Conservation (phyloP, 1,140 invertebrate genomes). For the Lepidotrigona ventralis region DNA sequence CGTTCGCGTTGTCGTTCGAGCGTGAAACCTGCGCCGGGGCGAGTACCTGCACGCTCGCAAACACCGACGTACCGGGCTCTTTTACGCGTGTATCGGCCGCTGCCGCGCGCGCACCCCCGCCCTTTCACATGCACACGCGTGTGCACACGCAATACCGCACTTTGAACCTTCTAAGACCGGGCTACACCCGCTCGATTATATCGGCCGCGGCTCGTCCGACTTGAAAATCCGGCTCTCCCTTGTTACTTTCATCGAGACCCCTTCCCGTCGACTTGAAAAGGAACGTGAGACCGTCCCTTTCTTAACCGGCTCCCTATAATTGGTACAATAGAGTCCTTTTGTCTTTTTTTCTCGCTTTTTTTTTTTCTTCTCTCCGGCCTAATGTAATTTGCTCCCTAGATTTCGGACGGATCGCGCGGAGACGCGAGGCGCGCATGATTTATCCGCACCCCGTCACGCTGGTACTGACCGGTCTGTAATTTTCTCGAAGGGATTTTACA, state of each 20-base stretch:
- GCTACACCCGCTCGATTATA: slow-evolving; percentile 36
- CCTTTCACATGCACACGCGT: not conserved
- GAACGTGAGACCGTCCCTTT: slow-evolving; percentile 30
- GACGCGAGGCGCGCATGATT: too few relatives aligned
- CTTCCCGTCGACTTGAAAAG: not conserved
- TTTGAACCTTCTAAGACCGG: slow-evolving; percentile 37
- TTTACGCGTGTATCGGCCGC: not conserved
- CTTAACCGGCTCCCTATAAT: slow-evolving; percentile 2
- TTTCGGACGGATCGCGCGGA: not conserved
- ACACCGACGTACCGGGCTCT: not conserved
- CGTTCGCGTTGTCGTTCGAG: slow-evolving; percentile 38
- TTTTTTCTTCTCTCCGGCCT: not conserved
- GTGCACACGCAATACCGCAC: slow-evolving; percentile 20
- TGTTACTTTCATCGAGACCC: not conserved
- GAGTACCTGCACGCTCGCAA: not conserved
- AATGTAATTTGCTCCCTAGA: not conserved
- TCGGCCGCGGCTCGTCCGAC: slow-evolving; percentile 34
- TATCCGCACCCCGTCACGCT: not conserved
- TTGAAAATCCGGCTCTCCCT: slow-evolving; percentile 45
- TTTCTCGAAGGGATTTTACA: too few relatives aligned
- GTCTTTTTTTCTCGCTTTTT: not conserved
- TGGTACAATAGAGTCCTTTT: slow-evolving; percentile 22
- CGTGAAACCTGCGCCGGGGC: slow-evolving; percentile 26
- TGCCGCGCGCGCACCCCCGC: not conserved
- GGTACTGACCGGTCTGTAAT: too few relatives aligned